These are phyloP conservation scores for Meliscaeva auricollis DNA, from an alignment of 2,888 invertebrate genomes.

Conservation along the genomic window DNA sequence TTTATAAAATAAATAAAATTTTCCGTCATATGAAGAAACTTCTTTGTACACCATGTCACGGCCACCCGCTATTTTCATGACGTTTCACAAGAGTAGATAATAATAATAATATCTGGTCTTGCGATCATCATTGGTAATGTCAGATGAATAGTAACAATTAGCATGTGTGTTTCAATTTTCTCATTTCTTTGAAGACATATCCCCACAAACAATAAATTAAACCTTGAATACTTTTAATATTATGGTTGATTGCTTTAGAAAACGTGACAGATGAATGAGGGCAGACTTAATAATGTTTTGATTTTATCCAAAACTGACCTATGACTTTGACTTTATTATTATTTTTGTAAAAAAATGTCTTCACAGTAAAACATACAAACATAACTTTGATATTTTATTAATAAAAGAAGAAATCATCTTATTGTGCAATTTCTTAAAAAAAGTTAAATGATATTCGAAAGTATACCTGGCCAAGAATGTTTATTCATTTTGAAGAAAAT, in stretches of 20 bases:
- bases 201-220: neutral
- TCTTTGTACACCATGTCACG: constrained; percentile 2
- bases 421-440: constrained; percentile 21
- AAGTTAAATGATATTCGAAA: constrained; percentile 47
- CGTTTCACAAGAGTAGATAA: constrained; percentile 29
- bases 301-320: constrained; percentile 37
- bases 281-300: constrained; percentile 3
- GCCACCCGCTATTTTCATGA: constrained; percentile 9
- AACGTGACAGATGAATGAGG: constrained; percentile 49
- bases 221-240: constrained; percentile 53
- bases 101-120: neutral
- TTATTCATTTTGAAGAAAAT: constrained; percentile 54
- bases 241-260: constrained; percentile 35
- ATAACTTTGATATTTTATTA: constrained; percentile 9
- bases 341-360: constrained; percentile 9
- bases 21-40: neutral
- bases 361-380: neutral
- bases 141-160: constrained; percentile 43
- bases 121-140: constrained; percentile 2
- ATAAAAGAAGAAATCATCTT: constrained; percentile 45
- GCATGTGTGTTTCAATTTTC: constrained; percentile 43
- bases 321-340: constrained; percentile 54
- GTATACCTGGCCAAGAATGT: constrained; percentile 31
- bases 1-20: constrained; percentile 13
- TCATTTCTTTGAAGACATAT: constrained; percentile 1